phyloP scores from a whole-genome alignment of 2,888 invertebrate species.

The Julus scanicus region DNA sequence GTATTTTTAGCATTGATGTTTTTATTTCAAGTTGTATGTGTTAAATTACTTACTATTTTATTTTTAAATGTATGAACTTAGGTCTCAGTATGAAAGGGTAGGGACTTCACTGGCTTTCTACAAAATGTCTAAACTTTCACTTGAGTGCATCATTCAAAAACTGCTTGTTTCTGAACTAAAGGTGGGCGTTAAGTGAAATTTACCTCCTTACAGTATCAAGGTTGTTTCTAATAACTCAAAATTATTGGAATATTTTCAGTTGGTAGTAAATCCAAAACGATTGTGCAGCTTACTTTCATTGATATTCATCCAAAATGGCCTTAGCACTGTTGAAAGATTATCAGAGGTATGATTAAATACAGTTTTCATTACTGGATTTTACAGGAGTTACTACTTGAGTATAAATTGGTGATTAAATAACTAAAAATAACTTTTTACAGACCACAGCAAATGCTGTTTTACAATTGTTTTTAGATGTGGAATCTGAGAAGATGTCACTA shows the following conservation, averaged over 20 bases:
- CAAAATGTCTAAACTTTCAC: slow-evolving; percentile 38
- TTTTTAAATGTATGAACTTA: slow-evolving; percentile 34
- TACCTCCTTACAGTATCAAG: background rate
- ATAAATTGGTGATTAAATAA: background rate
- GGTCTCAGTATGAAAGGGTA: slow-evolving; percentile 31
- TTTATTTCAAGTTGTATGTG: background rate
- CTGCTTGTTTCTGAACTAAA: slow-evolving; percentile 6
- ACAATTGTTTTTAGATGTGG: background rate
- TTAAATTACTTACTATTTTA: background rate
- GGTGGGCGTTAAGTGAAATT: background rate
- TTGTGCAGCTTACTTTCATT: slow-evolving; percentile 44
- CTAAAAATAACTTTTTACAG: slow-evolving; percentile 4
- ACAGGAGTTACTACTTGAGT: background rate
- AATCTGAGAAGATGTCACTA: background rate
- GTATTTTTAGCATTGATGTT: background rate
- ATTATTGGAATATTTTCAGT: background rate
- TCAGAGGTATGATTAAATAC: slow-evolving; percentile 43
- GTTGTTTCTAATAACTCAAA: background rate
- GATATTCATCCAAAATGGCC: slow-evolving; percentile 49
- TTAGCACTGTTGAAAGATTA: slow-evolving; percentile 17
- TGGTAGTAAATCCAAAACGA: background rate
- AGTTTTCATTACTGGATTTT: background rate
- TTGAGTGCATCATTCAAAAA: slow-evolving; percentile 29
- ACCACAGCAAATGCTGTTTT: slow-evolving; percentile 50
- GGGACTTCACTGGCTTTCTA: slow-evolving; percentile 3